These are phyloP conservation scores for Ceratina japonica DNA, from an alignment of 1,140 invertebrate species.

Conservation along the genomic window DNA sequence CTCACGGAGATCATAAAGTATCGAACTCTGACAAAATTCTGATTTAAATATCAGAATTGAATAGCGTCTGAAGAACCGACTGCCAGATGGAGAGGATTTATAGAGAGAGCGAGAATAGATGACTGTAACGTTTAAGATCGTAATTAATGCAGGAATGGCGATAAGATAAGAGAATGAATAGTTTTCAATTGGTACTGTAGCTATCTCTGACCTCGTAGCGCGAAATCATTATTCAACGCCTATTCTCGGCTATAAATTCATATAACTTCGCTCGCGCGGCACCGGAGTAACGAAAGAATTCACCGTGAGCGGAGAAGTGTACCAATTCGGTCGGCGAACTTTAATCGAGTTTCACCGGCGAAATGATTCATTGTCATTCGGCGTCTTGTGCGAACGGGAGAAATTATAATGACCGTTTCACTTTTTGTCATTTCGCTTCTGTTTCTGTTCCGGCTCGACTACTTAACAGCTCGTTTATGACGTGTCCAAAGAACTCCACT, in stretches of 20 bases:
- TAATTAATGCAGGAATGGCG: conserved; percentile 42
- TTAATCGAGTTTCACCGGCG: conserved; percentile 1
- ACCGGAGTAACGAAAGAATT: background rate
- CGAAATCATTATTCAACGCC: conserved; percentile 27
- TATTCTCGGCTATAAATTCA: background rate
- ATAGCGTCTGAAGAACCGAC: too few species aligned
- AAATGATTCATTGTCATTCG: conserved; percentile 17
- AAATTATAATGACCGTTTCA: conserved; percentile 4
- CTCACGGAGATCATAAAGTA: too few species aligned
- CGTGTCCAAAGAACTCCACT: background rate
- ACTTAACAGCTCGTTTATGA: background rate
- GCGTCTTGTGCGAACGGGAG: background rate
- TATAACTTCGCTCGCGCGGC: background rate
- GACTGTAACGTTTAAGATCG: background rate
- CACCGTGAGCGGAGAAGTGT: background rate
- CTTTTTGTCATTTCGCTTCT: background rate
- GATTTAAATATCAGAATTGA: background rate
- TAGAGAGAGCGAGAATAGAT: background rate
- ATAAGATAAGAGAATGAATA: conserved; percentile 40
- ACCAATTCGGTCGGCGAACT: background rate
- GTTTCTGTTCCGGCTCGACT: background rate
- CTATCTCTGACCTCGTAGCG: conserved; percentile 13
- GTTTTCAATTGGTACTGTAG: conserved; percentile 3
- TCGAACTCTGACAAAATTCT: background rate
- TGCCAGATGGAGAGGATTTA: background rate